phyloP scores from a whole-genome alignment of 2,797 vertebrate genomes.

The Anas bernieri region DNA sequence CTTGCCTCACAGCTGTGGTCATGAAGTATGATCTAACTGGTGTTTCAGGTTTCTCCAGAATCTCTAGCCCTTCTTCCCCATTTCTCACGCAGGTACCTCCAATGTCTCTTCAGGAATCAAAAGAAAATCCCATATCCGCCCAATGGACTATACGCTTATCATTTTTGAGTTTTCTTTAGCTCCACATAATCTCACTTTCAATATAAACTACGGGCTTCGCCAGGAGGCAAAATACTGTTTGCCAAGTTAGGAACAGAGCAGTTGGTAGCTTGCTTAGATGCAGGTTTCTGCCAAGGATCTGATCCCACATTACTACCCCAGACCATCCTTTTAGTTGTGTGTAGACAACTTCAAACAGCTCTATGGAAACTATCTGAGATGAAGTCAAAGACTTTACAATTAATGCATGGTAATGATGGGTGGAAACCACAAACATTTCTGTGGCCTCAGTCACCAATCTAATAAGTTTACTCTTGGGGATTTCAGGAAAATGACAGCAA shows the following conservation, averaged over 20 bases:
- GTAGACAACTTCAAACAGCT: neutral
- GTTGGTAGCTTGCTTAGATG: neutral
- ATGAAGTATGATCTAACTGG: constrained; percentile 11
- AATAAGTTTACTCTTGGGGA: neutral
- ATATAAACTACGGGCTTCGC: neutral
- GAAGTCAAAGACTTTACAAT: neutral
- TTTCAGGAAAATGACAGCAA: constrained; percentile 9
- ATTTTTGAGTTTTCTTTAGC: neutral
- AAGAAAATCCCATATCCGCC: neutral
- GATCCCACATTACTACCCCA: neutral
- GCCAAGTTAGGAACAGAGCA: neutral
- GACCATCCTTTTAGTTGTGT: neutral
- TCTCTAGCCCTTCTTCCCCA: neutral
- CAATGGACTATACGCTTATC: neutral
- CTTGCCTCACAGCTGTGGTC: constrained; percentile 45
- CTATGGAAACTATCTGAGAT: neutral
- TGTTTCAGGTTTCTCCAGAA: constrained; percentile 41
- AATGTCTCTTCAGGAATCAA: neutral
- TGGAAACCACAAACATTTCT: neutral
- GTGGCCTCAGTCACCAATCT: neutral
- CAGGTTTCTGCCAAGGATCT: neutral
- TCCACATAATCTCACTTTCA: neutral
- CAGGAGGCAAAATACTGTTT: neutral
- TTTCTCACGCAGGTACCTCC: neutral
- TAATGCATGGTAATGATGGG: neutral